Evolutionary conservation across 1,140 invertebrate species (phyloP), one percentile per base, ranked within the genome.

Genomic region (Bombus pyrosoma): DNA sequence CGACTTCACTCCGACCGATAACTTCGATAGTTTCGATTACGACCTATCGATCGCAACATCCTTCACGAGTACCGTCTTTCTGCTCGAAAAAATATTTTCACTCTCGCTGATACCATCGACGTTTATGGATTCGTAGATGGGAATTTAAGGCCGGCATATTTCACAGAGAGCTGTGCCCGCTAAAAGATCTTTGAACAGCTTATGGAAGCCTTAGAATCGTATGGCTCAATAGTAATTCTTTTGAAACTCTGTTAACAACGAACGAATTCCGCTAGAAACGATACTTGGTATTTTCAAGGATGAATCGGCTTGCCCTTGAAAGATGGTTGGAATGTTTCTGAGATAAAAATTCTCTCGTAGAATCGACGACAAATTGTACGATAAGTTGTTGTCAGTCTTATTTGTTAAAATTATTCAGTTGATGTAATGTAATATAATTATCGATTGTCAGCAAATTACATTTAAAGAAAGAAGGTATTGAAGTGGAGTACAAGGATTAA

Each of bases 11-110:
- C n/a, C 25, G 39, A 32, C 4, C 79, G 84, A 81, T 86, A 81
- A 59, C 69, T 76, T 32, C 34, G 71, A 82, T 76, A 68, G 59
- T 4, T 75, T 75, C 84, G 84, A 81, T 86, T 59, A 37, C 80
- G 80, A 74, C n/a, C 28, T 71, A 68, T 71, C 84, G 76, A 80
- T 85, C 79, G 66, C 83, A 47, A 80, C 69, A 84, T 84, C 57
- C 39, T 74, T 81, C 69, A 43, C 71, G 68, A 15, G 37, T 15
- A 28, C 47, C 18, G 18, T 9, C 1, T 10, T 25, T 32, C 25
- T 25, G 53, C 39, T 68, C 25, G 43, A 34, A 76, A 83, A 73
- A 39, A 71, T 39, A 39, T 81, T 81, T 72, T 41, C 66, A 72
- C 79, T 81, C 66, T 43, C 10, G 15, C 6, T 9, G 66, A 81